Percentiles rank a stretch among this genome's conserved stretches.
phyloP scores from a whole-genome alignment of 2,888 invertebrate genomes.

The Dione juno region DNA sequence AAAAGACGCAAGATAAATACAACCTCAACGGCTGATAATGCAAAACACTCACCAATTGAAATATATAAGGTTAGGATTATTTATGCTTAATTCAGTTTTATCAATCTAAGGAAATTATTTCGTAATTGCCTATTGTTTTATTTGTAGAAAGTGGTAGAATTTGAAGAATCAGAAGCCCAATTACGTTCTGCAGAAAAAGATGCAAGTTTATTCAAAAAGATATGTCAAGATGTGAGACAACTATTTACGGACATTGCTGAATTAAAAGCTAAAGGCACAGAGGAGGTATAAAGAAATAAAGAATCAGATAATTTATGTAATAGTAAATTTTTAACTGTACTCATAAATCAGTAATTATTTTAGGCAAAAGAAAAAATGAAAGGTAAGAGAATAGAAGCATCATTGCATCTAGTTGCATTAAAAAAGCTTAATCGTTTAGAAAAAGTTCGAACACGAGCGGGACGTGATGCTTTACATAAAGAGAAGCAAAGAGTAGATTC shows the following conservation, averaged over 20 bases:
- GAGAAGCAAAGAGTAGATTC: conserved; percentile 95
- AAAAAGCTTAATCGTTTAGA: conserved; percentile 96
- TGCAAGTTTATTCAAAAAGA: conserved; percentile 85
- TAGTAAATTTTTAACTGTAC: conserved; percentile 7
- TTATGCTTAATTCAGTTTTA: conserved; percentile 7
- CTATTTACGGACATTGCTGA: conserved; percentile 87
- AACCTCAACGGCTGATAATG: conserved; percentile 62
- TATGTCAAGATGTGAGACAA: conserved; percentile 87
- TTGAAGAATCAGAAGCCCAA: conserved; percentile 89
- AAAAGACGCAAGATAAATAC: conserved; percentile 82
- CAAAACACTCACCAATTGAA: conserved; percentile 79
- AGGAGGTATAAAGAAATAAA: conserved; percentile 70
- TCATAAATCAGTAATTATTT: conserved; percentile 43
- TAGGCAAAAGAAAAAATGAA: conserved; percentile 86
- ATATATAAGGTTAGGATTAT: conserved; percentile 82
- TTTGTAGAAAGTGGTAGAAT: conserved; percentile 86
- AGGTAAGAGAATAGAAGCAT: conserved; percentile 88
- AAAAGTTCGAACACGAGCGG: conserved; percentile 92
- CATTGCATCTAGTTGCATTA: conserved; percentile 90
- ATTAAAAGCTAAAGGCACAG: conserved; percentile 83
- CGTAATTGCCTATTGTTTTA: conserved; percentile 32
- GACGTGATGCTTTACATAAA: conserved; percentile 90
- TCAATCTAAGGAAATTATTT: conserved; percentile 19
- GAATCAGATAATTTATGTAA: background rate
- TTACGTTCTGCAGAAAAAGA: conserved; percentile 87